Evolutionary conservation across 2,888 invertebrate genomes (phyloP).

Genomic region (Polia nebulosa): DNA sequence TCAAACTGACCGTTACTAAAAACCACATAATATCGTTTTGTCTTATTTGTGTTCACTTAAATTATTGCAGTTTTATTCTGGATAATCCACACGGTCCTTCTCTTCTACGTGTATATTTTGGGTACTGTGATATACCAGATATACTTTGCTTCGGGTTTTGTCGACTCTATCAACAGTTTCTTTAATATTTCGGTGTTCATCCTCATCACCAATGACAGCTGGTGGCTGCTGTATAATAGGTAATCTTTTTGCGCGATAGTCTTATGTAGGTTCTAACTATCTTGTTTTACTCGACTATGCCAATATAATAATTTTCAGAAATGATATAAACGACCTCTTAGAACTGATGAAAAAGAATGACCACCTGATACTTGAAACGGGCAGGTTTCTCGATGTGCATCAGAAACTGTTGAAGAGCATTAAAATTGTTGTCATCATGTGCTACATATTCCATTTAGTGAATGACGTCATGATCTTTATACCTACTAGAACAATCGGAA

Average conservation of each 20-base stretch:
- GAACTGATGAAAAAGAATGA: slow-evolving; percentile 66
- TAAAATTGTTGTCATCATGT: slow-evolving; percentile 69
- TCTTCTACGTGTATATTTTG: slow-evolving; percentile 61
- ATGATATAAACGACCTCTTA: slow-evolving; percentile 62
- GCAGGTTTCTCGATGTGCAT: slow-evolving; percentile 53
- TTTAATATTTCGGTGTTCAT: slow-evolving; percentile 70
- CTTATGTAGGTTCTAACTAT: too few species aligned
- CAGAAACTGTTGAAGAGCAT: slow-evolving; percentile 64
- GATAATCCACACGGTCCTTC: slow-evolving; percentile 59
- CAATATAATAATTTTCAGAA: slow-evolving; percentile 51
- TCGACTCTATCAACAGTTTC: slow-evolving; percentile 71
- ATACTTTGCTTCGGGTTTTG: slow-evolving; percentile 61
- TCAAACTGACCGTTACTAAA: background rate
- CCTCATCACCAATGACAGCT: slow-evolving; percentile 60
- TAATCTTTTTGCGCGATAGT: slow-evolving; percentile 33
- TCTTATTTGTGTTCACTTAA: background rate
- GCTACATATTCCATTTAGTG: slow-evolving; percentile 69
- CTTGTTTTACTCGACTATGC: background rate
- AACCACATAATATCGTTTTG: background rate
- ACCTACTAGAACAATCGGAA: slow-evolving; percentile 65
- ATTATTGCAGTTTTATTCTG: slow-evolving; percentile 61
- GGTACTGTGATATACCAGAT: slow-evolving; percentile 68
- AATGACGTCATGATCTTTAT: slow-evolving; percentile 71
- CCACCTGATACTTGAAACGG: slow-evolving; percentile 56
- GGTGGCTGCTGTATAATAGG: slow-evolving; percentile 72